Evolutionary conservation across 2,797 vertebrate species (phyloP), one percentile per base, ranked within the genome.

Genomic region (Hypotaenidia philippensis): DNA sequence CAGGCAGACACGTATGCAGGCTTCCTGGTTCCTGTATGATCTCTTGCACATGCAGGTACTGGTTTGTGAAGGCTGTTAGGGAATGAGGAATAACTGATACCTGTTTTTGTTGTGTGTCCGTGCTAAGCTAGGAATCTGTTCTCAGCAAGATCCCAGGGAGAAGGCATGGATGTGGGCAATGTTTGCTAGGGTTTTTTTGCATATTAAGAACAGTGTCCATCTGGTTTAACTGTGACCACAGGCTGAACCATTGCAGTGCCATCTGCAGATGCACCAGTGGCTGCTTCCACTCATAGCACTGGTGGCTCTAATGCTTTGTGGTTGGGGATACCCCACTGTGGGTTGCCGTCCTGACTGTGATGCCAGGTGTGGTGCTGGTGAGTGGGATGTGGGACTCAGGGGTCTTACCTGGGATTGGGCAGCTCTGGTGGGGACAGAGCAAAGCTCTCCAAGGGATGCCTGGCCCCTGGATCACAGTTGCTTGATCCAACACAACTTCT

Each of bases 381-480:
- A 53, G 19, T 7, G 31, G 13, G 6, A 15, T 0, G 3, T 13
- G 38, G 22, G 10, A 7, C n/a, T n/a, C 72, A 26, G 27, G 50
- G 23, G 11, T 50, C 40, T 66, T 38, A 26, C 13, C 16, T 0
- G 5, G 10, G 23, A 16, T 25, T 29, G n/a, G 10, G 5, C 12
- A 15, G 13, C 32, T 38, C 70, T 53, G 22, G 20, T 29, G 19
- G 29, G 31, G 22, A n/a, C 23, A 29, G 5, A 63, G 34, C 13
- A 17, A 5, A 0, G 1, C 21, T 50, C 63, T 19, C 40, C 57
- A 32, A 55, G 29, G 40, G n/a, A 31, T 65, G n/a, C 9, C 10
- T 0, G 1, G 22, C 6, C 45, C 36, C n/a, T 49, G 40, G 23
- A 38, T 15, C 3, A 1, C 1, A 1, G 7, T 10, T 17, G 8